Base-by-base conservation (phyloP, 1,140 invertebrate species). In the Bombus picipes region DNA sequence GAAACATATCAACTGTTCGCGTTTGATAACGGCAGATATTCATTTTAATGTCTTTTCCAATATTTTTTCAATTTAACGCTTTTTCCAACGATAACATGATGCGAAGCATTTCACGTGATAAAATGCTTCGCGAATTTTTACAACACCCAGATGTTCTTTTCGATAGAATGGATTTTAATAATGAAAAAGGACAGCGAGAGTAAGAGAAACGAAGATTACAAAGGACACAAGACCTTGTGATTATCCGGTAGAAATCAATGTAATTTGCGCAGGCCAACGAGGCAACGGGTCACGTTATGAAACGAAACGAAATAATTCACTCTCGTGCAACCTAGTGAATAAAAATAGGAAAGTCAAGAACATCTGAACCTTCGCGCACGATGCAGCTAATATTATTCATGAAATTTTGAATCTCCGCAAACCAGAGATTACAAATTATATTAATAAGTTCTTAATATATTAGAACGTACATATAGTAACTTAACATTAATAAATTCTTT, bases 221-320 rank as follows among this genome's bases (percentile, higher is more conserved):
- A 39, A 25, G 75, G 9, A n/a, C 37, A 9, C 13, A 25, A 78
- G 59, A 65, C 28, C 43, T 65, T 32, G 37, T 32, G 59, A 65
- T 78, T 65, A 78, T 65, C 57, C 34, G 28, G 34, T 59, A 25
- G 57, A 65, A 77, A 57, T 65, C 57, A 65, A 65, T 41, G 28
- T 77, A 41, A 65, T 65, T 76, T 39, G 22, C 74, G 25, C 74
- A 2, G 6, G 15, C 28, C 57, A 13, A 25, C 34, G 34, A 41
- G 37, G 12, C 39, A 53, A 53, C 18, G 47, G 47, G 47, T 53
- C 57, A 32, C 57, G 57, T 22, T 25, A 34, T 25, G 74, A 76
- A 39, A 76, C 34, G 57, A 39, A 39, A 34, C 62, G 57, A n/a
- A 76, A 62, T 76, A 76, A 76, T 25, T n/a, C 25, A 59, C 47